Conservation (phyloP, 2,888 invertebrate genomes). For the Latrodectus hesperus region DNA sequence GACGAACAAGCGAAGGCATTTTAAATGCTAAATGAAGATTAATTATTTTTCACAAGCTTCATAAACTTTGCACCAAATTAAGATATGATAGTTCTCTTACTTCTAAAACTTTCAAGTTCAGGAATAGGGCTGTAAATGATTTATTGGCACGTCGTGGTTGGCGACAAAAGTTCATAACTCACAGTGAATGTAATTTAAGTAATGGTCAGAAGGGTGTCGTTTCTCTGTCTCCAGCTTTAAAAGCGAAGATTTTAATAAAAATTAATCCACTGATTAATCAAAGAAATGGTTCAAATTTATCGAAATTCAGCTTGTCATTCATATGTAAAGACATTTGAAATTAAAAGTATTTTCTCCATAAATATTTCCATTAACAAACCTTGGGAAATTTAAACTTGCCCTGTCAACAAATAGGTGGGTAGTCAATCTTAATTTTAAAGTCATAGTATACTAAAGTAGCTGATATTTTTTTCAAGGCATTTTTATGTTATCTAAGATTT, state of each 20-base stretch:
- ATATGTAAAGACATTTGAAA: too few relatives aligned
- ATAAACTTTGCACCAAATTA: not conserved
- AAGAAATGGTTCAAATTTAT: not conserved
- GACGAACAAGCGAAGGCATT: not conserved
- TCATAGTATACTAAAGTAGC: too few relatives aligned
- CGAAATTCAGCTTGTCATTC: too few relatives aligned
- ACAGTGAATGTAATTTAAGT: not conserved
- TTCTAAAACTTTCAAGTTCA: not conserved
- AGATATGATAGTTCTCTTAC: not conserved
- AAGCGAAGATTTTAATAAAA: not conserved
- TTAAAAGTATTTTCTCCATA: too few relatives aligned
- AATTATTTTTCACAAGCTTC: constrained; percentile 10
- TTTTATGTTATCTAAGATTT: too few relatives aligned
- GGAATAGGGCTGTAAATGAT: not conserved
- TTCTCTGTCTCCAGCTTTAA: not conserved
- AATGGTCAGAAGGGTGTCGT: not conserved
- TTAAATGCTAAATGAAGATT: constrained; percentile 37
- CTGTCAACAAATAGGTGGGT: too few relatives aligned
- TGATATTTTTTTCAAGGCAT: too few relatives aligned
- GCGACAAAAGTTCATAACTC: not conserved
- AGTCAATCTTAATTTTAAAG: too few relatives aligned
- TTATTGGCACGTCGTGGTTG: not conserved
- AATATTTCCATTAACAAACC: too few relatives aligned
- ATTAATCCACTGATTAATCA: not conserved
- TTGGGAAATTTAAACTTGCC: too few relatives aligned